Evolutionary conservation across 2,888 invertebrate species (phyloP).

Genomic region (Rotaria sp.): DNA sequence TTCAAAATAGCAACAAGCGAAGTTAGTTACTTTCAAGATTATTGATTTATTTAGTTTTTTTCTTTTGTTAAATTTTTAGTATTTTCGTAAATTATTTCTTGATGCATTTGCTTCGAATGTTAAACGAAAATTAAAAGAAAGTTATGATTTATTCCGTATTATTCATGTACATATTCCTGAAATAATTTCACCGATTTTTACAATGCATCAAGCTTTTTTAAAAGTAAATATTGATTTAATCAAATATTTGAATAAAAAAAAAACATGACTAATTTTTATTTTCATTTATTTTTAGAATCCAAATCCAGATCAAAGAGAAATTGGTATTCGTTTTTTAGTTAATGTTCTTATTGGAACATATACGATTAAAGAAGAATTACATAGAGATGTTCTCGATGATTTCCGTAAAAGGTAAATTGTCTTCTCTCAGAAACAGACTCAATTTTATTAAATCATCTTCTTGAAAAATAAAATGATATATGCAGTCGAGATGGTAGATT

Average conservation of each 20-base stretch:
- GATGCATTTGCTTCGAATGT: conserved; percentile 24
- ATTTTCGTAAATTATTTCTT: background rate
- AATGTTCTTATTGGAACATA: background rate
- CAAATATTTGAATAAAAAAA: background rate
- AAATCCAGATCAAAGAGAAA: background rate
- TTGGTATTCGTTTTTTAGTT: conserved; percentile 2
- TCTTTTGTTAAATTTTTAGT: background rate
- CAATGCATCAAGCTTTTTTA: background rate
- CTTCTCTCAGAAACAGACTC: background rate
- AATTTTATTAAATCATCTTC: too few relatives aligned
- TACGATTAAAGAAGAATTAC: conserved; percentile 11
- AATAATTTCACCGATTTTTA: background rate
- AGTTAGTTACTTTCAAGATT: background rate
- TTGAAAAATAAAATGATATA: too few relatives aligned
- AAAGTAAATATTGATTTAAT: background rate
- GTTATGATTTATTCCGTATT: conserved; percentile 24
- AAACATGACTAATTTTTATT: background rate
- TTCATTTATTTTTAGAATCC: background rate
- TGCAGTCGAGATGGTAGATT: too few relatives aligned
- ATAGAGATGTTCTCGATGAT: background rate
- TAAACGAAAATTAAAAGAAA: conserved; percentile 17
- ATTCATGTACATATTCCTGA: conserved; percentile 27
- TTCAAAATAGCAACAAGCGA: background rate
- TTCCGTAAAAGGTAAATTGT: background rate
- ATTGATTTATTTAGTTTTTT: background rate